phyloP scores from a whole-genome alignment of 2,888 invertebrate species.

The Strigamia transsilvanica region DNA sequence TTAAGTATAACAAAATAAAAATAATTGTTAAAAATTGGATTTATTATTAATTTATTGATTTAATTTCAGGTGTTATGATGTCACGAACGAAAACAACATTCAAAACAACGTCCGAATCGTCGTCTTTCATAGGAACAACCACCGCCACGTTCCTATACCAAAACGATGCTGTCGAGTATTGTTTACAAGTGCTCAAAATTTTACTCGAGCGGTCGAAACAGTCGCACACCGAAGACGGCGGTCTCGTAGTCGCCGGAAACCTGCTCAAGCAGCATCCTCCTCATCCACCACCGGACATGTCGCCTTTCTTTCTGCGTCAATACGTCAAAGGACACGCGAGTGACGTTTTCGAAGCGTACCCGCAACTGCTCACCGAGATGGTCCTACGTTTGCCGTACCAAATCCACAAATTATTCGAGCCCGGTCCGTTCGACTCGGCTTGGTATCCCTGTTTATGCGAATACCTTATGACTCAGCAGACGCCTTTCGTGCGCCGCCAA shows the following conservation, averaged over 20 bases:
- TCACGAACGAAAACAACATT: constrained; percentile 74
- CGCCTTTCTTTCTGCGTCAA: constrained; percentile 82
- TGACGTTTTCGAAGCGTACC: constrained; percentile 93
- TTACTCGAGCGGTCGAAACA: constrained; percentile 77
- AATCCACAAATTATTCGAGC: constrained; percentile 72
- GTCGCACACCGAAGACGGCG: constrained; percentile 59
- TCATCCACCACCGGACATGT: constrained; percentile 87
- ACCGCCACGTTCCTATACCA: constrained; percentile 76
- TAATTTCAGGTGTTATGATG: constrained; percentile 74
- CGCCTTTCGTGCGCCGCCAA: constrained; percentile 86
- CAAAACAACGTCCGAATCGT: constrained; percentile 67
- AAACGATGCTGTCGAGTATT: constrained; percentile 77
- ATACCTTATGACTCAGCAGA: constrained; percentile 72
- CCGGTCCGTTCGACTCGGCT: constrained; percentile 54
- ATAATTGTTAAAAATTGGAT: not conserved
- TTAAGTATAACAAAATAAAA: constrained; percentile 72
- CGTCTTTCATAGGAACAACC: constrained; percentile 72
- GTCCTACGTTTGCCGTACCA: constrained; percentile 92
- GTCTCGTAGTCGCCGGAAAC: constrained; percentile 57
- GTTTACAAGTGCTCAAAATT: constrained; percentile 75
- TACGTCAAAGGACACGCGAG: constrained; percentile 90
- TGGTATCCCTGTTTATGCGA: constrained; percentile 81
- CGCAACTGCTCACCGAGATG: constrained; percentile 94
- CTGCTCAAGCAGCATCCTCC: constrained; percentile 83
- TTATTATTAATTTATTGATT: not conserved